These are phyloP conservation scores for Leptodactylus fallax DNA, from an alignment of 2,797 vertebrate species.

Conservation along the genomic window DNA sequence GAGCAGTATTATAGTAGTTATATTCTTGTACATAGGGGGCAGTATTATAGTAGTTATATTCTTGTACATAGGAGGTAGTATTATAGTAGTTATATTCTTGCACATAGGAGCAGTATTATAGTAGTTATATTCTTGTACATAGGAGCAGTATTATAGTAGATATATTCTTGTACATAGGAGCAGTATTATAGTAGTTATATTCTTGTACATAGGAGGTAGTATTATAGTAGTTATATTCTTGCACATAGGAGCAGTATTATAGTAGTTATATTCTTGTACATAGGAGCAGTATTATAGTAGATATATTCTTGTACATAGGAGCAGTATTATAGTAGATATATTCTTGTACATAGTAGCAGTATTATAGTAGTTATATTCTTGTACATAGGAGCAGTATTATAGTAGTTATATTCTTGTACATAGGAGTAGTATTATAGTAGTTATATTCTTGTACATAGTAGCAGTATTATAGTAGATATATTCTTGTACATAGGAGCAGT, in stretches of 20 bases:
- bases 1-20: not conserved
- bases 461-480: too few species aligned
- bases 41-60: constrained; percentile 23
- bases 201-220: not conserved
- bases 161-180: not conserved
- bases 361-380: too few species aligned
- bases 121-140: constrained; percentile 11
- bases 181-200: constrained; percentile 12
- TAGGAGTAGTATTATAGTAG: too few species aligned
- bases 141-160: constrained; percentile 2
- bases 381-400: too few species aligned
- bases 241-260: not conserved
- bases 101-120: not conserved
- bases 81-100: constrained; percentile 19
- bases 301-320: not conserved
- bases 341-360: too few species aligned
- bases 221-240: constrained; percentile 21
- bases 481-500: too few species aligned
- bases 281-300: constrained; percentile 10
- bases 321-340: too few species aligned
- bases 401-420: too few species aligned
- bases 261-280: constrained; percentile 7
- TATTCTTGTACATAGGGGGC: not conserved
- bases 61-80: not conserved
- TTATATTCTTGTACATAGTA: too few species aligned